These are phyloP conservation scores for Ctenosaura bakeri DNA, from an alignment of 2,797 vertebrate species.

Conservation along the genomic window DNA sequence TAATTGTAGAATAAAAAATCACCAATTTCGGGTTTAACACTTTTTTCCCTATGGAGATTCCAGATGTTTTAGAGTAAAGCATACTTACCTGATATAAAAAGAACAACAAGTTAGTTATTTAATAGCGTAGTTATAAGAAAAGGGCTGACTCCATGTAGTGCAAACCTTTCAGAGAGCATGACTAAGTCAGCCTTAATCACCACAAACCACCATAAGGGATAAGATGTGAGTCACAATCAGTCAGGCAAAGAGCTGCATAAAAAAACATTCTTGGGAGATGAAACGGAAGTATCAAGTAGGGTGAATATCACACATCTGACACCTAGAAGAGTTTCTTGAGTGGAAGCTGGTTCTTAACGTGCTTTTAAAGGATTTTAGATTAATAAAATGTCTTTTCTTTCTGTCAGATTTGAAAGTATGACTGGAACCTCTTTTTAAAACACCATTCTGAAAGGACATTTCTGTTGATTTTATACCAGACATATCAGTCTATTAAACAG, in stretches of 20 bases:
- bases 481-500: slow-evolving; percentile 45
- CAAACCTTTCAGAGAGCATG: slow-evolving; percentile 40
- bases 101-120: slow-evolving; percentile 31
- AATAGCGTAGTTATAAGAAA: slow-evolving; percentile 33
- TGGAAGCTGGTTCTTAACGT: not conserved
- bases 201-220: not conserved
- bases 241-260: not conserved
- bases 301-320: not conserved
- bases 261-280: not conserved
- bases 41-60: slow-evolving; percentile 23
- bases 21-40: slow-evolving; percentile 23
- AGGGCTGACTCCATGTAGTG: slow-evolving; percentile 10
- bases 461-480: slow-evolving; percentile 22
- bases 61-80: not conserved
- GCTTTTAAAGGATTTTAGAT: slow-evolving; percentile 10
- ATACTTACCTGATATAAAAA: slow-evolving; percentile 35
- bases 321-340: not conserved
- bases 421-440: slow-evolving; percentile 15
- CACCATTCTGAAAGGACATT: slow-evolving; percentile 32
- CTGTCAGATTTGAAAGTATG: not conserved
- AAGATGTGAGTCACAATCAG: slow-evolving; percentile 13
- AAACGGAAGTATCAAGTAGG: slow-evolving; percentile 15
- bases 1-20: not conserved
- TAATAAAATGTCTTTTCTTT: not conserved
- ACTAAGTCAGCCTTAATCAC: slow-evolving; percentile 36